Conservation (phyloP, 2,797 vertebrate species). For the Naso thynnoides region DNA sequence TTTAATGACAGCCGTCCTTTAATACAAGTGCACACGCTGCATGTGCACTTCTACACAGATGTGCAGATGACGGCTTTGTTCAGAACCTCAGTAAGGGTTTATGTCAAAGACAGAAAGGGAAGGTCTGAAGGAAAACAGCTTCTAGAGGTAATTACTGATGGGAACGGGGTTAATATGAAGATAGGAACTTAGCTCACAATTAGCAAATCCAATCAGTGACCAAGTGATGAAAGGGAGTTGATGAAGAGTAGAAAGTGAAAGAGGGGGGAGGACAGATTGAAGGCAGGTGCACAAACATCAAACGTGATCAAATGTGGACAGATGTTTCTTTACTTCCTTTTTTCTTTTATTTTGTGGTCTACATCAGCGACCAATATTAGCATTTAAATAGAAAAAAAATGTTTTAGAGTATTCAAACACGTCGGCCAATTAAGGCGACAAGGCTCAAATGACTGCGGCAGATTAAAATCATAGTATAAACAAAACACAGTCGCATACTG, state of each 20-base stretch:
- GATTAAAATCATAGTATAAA: constrained; percentile 29
- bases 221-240: constrained; percentile 66
- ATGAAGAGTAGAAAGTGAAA: constrained; percentile 29
- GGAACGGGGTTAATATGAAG: constrained; percentile 20
- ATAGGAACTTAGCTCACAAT: constrained; percentile 50
- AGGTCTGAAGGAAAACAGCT: constrained; percentile 27
- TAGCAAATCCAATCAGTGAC: constrained; percentile 64
- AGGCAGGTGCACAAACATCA: constrained; percentile 44
- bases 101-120: constrained; percentile 22
- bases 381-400: constrained; percentile 44
- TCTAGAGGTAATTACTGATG: constrained; percentile 32
- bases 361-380: constrained; percentile 27
- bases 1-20: constrained; percentile 72
- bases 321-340: constrained; percentile 35
- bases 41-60: constrained; percentile 52
- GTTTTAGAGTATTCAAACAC: constrained; percentile 46
- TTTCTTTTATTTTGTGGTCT: constrained; percentile 30
- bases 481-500: constrained; percentile 20
- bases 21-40: constrained; percentile 17
- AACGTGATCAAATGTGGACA: constrained; percentile 34
- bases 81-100: constrained; percentile 27
- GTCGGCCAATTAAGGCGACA: constrained; percentile 27
- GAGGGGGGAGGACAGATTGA: constrained; percentile 18
- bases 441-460: constrained; percentile 20
- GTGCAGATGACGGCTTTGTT: constrained; percentile 56